Evolutionary conservation across 1,140 invertebrate genomes (phyloP).

Genomic region (Cylas formicarius): DNA sequence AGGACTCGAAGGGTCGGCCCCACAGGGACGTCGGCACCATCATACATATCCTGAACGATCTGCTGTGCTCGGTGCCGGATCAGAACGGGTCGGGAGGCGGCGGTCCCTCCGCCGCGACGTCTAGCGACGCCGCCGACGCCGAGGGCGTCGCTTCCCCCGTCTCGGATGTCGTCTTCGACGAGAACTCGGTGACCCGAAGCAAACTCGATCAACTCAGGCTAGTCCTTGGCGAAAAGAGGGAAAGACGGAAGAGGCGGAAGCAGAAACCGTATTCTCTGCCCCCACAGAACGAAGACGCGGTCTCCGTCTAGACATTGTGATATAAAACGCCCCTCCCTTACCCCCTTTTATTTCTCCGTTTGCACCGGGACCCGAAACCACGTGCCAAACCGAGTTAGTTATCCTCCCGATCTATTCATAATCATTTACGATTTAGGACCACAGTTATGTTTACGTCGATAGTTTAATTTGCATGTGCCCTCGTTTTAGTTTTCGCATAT

Average conservation of each 20-base stretch:
- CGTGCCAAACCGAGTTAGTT: too few relatives aligned
- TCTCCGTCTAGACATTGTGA: too few relatives aligned
- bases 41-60: conserved; percentile 90
- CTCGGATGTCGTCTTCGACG: conserved; percentile 38
- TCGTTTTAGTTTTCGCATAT: too few relatives aligned
- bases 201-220: conserved; percentile 79
- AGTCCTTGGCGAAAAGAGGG: conserved; percentile 81
- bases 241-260: conserved; percentile 70
- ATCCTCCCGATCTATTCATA: too few relatives aligned
- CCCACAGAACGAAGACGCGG: conserved; percentile 34
- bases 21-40: conserved; percentile 90
- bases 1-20: conserved; percentile 78
- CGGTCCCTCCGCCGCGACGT: conserved; percentile 29
- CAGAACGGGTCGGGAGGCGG: conserved; percentile 12
- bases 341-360: too few relatives aligned
- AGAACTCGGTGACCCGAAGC: conserved; percentile 54
- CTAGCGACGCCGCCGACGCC: conserved; percentile 27
- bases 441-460: too few relatives aligned
- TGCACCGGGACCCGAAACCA: too few relatives aligned
- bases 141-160: conserved; percentile 9
- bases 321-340: too few relatives aligned
- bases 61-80: conserved; percentile 78
- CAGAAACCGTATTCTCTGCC: conserved; percentile 64
- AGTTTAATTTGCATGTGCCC: too few relatives aligned
- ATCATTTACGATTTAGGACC: too few relatives aligned